Percentiles rank a stretch among this genome's conserved stretches.
Evolutionary conservation across 2,797 vertebrate species (phyloP).

Genomic region (Vespertilio murinus): DNA sequence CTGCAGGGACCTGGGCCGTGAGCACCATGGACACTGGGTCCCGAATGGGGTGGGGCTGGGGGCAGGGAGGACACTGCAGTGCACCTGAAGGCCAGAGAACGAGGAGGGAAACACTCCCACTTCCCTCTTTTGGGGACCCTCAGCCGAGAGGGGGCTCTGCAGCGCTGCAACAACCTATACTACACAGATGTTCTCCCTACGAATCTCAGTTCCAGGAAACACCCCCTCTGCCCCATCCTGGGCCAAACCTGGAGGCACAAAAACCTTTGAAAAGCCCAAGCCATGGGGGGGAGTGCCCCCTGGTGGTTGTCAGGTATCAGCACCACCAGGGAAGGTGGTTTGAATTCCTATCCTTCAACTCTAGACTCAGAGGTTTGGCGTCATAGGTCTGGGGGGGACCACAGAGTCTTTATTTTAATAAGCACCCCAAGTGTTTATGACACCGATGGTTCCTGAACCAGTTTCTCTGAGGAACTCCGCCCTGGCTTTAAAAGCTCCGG

Average conservation of each 20-base stretch:
- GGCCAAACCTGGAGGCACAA: neutral
- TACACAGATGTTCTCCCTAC: no score
- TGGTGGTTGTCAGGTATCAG: neutral
- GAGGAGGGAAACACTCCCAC: neutral
- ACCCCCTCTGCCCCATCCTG: neutral
- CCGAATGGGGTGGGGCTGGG: neutral
- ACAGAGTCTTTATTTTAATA: neutral
- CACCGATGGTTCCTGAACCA: neutral
- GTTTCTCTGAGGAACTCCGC: neutral
- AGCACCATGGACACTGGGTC: neutral
- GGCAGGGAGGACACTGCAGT: neutral
- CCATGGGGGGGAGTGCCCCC: neutral
- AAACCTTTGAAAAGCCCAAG: neutral
- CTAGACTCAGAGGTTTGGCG: neutral
- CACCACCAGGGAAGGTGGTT: neutral
- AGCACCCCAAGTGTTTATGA: neutral
- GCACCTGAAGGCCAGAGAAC: neutral
- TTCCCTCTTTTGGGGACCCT: neutral
- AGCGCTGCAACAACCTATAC: neutral
- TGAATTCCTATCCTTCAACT: neutral
- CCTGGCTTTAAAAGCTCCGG: neutral
- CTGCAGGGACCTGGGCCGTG: neutral
- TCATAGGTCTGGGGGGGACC: neutral
- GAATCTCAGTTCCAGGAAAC: neutral
- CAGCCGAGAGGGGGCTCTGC: neutral